phyloP scores from a whole-genome alignment of 2,113 vertebrate genomes.

The Gallinago paraguaiae region DNA sequence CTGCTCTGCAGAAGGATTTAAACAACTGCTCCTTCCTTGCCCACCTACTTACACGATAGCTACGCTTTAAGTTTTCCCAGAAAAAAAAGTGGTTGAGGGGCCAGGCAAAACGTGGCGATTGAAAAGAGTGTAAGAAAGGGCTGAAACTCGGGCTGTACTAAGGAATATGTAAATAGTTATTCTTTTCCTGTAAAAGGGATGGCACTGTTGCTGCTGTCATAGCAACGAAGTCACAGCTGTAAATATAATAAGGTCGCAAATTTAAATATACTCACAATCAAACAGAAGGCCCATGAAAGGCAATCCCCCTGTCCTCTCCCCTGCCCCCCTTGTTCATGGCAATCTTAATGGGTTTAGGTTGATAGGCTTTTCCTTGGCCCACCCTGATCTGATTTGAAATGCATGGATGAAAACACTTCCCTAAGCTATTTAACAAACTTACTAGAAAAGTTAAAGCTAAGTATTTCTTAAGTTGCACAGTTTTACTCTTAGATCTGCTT shows the following conservation, averaged over 20 bases:
- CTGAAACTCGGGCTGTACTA: not conserved
- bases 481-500: not conserved
- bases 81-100: not conserved
- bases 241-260: not conserved
- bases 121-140: not conserved
- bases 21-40: not conserved
- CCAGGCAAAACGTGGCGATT: not conserved
- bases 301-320: not conserved
- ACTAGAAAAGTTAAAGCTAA: not conserved
- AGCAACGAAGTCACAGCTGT: not conserved
- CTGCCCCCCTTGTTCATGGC: not conserved
- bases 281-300: not conserved
- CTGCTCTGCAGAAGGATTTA: not conserved
- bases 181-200: not conserved
- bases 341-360: not conserved
- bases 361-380: not conserved
- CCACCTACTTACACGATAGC: not conserved
- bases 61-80: not conserved
- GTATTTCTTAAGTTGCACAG: not conserved
- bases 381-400: not conserved
- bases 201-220: not conserved
- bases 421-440: not conserved
- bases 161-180: not conserved
- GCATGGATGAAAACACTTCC: not conserved
- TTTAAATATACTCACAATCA: constrained; percentile 8